Percentiles rank a stretch among this genome's conserved stretches.
phyloP scores from a whole-genome alignment of 2,888 invertebrate genomes.

The Ornithoptera alexandrae region DNA sequence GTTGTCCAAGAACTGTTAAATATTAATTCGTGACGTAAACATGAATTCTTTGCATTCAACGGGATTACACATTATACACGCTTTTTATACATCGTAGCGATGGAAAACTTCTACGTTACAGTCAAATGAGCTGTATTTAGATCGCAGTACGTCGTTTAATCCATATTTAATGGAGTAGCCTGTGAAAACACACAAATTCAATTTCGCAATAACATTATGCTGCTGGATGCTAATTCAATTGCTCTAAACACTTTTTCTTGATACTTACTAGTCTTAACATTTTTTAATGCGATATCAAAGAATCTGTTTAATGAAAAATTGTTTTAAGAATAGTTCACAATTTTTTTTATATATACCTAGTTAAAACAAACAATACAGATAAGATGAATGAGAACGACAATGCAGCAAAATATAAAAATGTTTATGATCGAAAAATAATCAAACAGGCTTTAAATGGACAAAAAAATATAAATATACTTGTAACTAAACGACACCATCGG shows the following conservation, averaged over 20 bases:
- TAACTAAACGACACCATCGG: too few relatives aligned
- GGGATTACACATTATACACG: constrained; percentile 33
- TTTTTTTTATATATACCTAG: too few relatives aligned
- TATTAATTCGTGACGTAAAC: constrained; percentile 58
- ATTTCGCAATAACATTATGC: constrained; percentile 53
- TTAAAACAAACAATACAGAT: too few relatives aligned
- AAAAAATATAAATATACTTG: too few relatives aligned
- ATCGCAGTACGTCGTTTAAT: constrained; percentile 45
- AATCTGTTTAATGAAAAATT: too few relatives aligned
- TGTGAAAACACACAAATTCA: constrained; percentile 58
- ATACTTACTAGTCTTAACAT: too few relatives aligned
- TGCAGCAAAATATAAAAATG: too few relatives aligned
- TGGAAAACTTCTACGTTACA: constrained; percentile 55
- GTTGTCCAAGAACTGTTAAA: constrained; percentile 62
- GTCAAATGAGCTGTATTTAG: constrained; percentile 48
- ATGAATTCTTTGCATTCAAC: constrained; percentile 45
- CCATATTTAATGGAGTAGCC: constrained; percentile 47
- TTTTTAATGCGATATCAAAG: too few relatives aligned
- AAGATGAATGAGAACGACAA: too few relatives aligned
- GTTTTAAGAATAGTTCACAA: too few relatives aligned
- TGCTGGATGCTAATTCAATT: constrained; percentile 57
- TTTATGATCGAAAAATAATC: too few relatives aligned
- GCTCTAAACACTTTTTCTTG: constrained; percentile 59
- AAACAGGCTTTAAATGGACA: too few relatives aligned
- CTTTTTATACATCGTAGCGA: constrained; percentile 44